A percentile compares a stretch with the other conserved stretches of the same genome.
phyloP scores from a whole-genome alignment of 2,888 invertebrate species.

The Lymantria monacha region DNA sequence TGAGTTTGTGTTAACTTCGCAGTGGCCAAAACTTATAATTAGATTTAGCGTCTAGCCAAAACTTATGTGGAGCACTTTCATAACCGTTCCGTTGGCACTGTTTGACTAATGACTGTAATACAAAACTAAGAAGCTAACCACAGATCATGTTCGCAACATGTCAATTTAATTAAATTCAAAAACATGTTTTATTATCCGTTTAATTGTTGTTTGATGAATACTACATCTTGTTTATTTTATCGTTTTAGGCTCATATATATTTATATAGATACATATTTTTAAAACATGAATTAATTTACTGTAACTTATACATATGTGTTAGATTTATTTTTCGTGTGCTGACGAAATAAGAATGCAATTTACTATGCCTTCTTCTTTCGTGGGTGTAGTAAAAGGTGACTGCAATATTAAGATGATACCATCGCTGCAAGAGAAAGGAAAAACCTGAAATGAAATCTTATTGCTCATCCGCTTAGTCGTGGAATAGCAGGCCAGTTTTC shows the following conservation, averaged over 20 bases:
- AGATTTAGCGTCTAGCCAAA: conserved; percentile 54
- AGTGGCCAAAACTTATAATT: conserved; percentile 58
- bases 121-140: conserved; percentile 28
- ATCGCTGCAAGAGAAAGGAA: too few species aligned
- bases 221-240: not conserved
- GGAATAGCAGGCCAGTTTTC: too few species aligned
- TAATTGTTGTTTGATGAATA: not conserved
- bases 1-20: conserved; percentile 39
- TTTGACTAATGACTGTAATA: conserved; percentile 45
- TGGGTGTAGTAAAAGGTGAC: too few species aligned
- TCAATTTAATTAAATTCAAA: conserved; percentile 18
- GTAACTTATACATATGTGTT: too few species aligned
- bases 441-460: too few species aligned
- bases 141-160: conserved; percentile 21
- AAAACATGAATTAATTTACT: too few species aligned
- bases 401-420: too few species aligned
- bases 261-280: too few species aligned
- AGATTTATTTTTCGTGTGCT: too few species aligned
- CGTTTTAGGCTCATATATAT: not conserved
- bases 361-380: too few species aligned
- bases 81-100: conserved; percentile 50
- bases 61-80: conserved; percentile 56
- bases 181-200: not conserved
- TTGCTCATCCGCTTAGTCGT: too few species aligned
- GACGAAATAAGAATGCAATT: too few species aligned